Conservation (phyloP, 2,113 vertebrate genomes). For the Brienomyrus longianalis region DNA sequence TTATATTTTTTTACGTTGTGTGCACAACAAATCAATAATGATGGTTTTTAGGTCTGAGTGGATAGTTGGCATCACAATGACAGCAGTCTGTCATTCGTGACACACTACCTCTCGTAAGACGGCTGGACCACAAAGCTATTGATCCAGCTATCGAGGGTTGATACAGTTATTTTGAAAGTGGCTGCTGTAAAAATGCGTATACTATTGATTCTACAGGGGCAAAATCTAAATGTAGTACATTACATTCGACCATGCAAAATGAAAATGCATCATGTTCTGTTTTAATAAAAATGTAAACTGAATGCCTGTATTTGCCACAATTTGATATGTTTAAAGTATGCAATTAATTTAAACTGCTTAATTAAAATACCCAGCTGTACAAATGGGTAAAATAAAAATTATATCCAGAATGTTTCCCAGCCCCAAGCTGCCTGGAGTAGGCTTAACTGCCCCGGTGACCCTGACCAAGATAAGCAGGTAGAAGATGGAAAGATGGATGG, state of each 20-base stretch:
- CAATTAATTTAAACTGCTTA: neutral
- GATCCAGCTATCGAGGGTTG: slow-evolving; percentile 98
- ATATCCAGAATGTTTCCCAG: neutral
- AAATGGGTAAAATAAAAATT: neutral
- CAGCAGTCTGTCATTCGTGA: slow-evolving; percentile 98
- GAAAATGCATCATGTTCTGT: neutral
- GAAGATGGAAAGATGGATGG: neutral
- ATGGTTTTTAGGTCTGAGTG: slow-evolving; percentile 78
- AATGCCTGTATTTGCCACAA: neutral
- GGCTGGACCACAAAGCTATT: slow-evolving; percentile 92
- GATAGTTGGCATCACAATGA: slow-evolving; percentile 87
- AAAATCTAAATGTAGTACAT: neutral
- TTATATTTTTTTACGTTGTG: slow-evolving; percentile 98
- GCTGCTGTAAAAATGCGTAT: slow-evolving; percentile 72
- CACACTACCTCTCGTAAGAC: slow-evolving; percentile 91
- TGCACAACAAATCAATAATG: slow-evolving; percentile 95
- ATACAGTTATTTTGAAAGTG: slow-evolving; percentile 85
- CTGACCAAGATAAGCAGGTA: neutral
- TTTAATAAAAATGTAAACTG: neutral
- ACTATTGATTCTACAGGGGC: neutral
- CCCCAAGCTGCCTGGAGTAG: neutral
- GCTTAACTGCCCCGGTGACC: neutral
- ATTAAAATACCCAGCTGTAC: neutral
- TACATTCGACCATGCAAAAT: neutral
- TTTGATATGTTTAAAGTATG: neutral